Conservation (phyloP, 1,140 invertebrate genomes). For the Lysiphlebus fabarum region DNA sequence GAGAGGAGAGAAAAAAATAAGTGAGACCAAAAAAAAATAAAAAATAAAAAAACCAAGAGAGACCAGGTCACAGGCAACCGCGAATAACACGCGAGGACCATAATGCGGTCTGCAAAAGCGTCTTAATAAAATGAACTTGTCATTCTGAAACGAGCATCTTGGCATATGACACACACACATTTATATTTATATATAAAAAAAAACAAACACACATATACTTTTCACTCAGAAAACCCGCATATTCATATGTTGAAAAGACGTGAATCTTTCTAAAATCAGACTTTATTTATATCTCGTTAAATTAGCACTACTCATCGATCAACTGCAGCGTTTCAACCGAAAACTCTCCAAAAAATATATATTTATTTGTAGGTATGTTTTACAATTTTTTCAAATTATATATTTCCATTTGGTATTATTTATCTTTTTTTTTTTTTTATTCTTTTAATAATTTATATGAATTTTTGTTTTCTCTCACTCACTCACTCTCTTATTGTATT, state of each 20-base stretch:
- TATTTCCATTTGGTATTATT: no score
- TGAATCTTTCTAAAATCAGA: conserved; percentile 16
- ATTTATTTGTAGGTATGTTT: no score
- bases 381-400: no score
- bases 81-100: conserved; percentile 42
- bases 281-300: conserved; percentile 50
- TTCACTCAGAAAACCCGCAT: conserved; percentile 17
- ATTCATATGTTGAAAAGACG: conserved; percentile 6
- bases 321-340: background rate
- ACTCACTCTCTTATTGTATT: background rate
- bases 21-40: background rate
- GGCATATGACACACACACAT: conserved; percentile 10
- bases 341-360: background rate
- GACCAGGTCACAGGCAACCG: conserved; percentile 11
- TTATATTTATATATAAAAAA: no score
- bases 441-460: no score
- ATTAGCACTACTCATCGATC: conserved; percentile 45
- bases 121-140: conserved; percentile 54
- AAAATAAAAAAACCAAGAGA: no score
- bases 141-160: conserved; percentile 39
- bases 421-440: no score
- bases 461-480: background rate
- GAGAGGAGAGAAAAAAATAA: conserved; percentile 1
- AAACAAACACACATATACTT: conserved; percentile 22
- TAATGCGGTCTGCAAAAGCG: conserved; percentile 41